Percentiles rank a stretch among this genome's conserved stretches.
These are phyloP conservation scores for Wiebesia pumilae DNA, from an alignment of 1,140 invertebrate species.

Conservation along the genomic window DNA sequence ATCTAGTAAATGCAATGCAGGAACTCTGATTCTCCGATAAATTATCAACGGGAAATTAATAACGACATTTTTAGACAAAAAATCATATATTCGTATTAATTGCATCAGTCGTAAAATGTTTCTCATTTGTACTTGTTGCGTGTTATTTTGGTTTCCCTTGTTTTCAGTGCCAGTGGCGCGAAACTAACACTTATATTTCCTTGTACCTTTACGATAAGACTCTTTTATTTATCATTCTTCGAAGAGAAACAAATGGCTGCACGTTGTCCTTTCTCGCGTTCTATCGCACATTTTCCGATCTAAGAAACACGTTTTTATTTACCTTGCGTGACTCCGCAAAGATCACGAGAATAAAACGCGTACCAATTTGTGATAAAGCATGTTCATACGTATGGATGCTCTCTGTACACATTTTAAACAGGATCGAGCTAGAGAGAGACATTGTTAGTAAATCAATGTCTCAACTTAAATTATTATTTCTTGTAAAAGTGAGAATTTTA, in stretches of 20 bases:
- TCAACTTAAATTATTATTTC: too few relatives aligned
- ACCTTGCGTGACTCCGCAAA: not conserved
- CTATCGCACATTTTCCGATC: not conserved
- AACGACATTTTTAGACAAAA: too few relatives aligned
- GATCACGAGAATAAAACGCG: not conserved
- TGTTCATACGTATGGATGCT: not conserved
- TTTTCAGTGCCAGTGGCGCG: not conserved
- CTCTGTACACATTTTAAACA: not conserved
- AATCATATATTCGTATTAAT: too few relatives aligned
- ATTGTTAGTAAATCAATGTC: too few relatives aligned
- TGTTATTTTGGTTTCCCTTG: too few relatives aligned
- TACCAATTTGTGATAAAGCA: not conserved
- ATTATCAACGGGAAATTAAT: too few relatives aligned
- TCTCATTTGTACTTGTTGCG: too few relatives aligned
- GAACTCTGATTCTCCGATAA: too few relatives aligned
- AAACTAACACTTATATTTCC: not conserved
- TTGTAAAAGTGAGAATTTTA: too few relatives aligned
- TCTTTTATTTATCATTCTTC: not conserved
- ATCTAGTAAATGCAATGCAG: too few relatives aligned
- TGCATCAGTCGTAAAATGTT: too few relatives aligned
- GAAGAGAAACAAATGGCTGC: not conserved
- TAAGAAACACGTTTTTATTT: conserved; percentile 25
- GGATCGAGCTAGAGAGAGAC: not conserved
- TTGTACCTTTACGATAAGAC: not conserved
- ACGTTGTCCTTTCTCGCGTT: not conserved